Evolutionary conservation across 2,888 invertebrate species (phyloP), one percentile per base, ranked within the genome.

Genomic region (Agonopterix subpropinquella): DNA sequence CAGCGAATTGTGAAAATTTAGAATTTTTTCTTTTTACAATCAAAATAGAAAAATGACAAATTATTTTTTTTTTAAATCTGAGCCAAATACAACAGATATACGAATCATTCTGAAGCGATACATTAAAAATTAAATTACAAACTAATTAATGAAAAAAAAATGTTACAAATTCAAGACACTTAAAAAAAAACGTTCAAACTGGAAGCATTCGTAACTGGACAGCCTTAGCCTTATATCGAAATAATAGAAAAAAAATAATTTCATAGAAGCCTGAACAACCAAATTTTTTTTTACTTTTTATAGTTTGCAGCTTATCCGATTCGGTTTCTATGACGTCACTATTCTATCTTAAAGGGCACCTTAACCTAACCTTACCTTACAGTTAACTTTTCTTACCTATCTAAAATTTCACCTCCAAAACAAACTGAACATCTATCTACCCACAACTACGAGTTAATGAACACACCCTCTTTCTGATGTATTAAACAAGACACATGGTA

Each of bases 271-370:
- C 71, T 76, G 77, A 71, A 70, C 67, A 65, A 75, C 59, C 62
- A 69, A 64, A 62, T 54, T 58, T 59, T 54, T 53, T 61, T 62
- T 42, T 13, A 13, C 7, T 63, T 63, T 65, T 58, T 66, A 56
- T 62, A 63, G 59, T 62, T 53, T 53, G 53, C 53, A 54, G 48
- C 49, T 49, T 54, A 67, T 65, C 63, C 67, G 76, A 77, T 82
- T 81, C 63, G 68, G 76, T 78, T 82, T 81, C 86, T 82, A 85
- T 84, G 86, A 85, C 85, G 86, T 80, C 75, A 70, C 69, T 71
- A 73, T 67, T 69, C 28, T 28, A 28, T 28, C 77, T 82, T 84
- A 72, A 68, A 74, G 55, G 50, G 72, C 62, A 65, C 68, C 67
- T 76, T 82, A 80, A 67, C 73, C 77, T 77, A 79, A 59, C 71